Evolutionary conservation across 2,888 invertebrate genomes (phyloP).

Genomic region (Hypomecis punctinalis): DNA sequence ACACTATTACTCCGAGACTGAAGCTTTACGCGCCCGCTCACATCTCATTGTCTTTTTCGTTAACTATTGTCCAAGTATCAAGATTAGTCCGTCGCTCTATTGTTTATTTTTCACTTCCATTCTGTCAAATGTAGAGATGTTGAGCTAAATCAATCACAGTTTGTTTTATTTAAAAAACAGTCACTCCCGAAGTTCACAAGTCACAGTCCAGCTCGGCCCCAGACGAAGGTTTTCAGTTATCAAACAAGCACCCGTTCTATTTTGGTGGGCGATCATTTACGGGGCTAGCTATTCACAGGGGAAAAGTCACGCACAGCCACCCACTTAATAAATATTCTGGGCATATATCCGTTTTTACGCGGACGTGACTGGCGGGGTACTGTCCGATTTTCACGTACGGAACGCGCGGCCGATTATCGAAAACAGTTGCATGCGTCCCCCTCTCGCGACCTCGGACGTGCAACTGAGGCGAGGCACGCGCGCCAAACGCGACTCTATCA

Average conservation of each 20-base stretch:
- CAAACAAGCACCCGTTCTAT: constrained; percentile 76
- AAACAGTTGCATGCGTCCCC: constrained; percentile 84
- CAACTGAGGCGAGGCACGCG: constrained; percentile 83
- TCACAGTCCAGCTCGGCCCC: constrained; percentile 40
- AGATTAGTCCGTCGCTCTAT: constrained; percentile 52
- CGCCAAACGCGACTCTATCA: constrained; percentile 82
- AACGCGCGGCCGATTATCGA: constrained; percentile 84
- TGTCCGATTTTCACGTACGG: constrained; percentile 85
- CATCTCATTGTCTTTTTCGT: constrained; percentile 57
- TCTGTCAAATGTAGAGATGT: neutral
- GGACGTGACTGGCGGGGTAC: constrained; percentile 82
- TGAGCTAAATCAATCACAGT: constrained; percentile 24
- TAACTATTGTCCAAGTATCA: constrained; percentile 40
- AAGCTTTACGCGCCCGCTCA: constrained; percentile 58
- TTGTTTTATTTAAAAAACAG: constrained; percentile 23
- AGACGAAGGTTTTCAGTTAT: constrained; percentile 70
- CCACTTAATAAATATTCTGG: constrained; percentile 87
- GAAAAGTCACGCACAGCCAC: constrained; percentile 85
- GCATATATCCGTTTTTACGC: constrained; percentile 86
- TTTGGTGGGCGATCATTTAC: constrained; percentile 76
- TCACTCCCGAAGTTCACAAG: constrained; percentile 26
- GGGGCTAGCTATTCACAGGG: constrained; percentile 79
- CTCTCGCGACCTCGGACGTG: constrained; percentile 82
- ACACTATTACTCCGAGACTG: constrained; percentile 53
- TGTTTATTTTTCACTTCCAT: constrained; percentile 24